These are phyloP conservation scores for Archilochus colubris DNA, from an alignment of 2,113 vertebrate genomes.

Conservation along the genomic window DNA sequence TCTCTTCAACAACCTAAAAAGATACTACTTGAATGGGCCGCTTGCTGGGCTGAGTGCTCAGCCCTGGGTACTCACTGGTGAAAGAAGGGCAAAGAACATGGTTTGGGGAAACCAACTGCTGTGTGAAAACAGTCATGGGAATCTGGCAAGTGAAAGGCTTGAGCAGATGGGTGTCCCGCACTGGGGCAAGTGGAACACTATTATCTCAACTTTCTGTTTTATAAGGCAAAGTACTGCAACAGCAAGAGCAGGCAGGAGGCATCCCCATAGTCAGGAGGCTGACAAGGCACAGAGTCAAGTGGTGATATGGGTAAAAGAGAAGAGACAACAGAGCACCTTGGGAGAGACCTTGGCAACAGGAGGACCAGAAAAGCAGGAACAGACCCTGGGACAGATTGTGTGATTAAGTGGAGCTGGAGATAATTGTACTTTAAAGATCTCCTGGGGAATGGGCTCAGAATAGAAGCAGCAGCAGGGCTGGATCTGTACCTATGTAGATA, in stretches of 20 bases:
- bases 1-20: not conserved
- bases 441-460: constrained; percentile 2
- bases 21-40: not conserved
- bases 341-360: not conserved
- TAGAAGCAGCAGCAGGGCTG: not conserved
- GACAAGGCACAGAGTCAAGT: not conserved
- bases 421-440: constrained; percentile 43
- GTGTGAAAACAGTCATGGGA: not conserved
- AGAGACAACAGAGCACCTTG: not conserved
- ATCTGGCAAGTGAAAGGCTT: not conserved
- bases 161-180: not conserved
- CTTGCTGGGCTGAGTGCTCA: not conserved
- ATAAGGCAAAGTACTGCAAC: not conserved
- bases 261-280: not conserved
- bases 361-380: not conserved
- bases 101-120: not conserved
- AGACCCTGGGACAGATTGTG: constrained; percentile 49
- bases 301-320: not conserved
- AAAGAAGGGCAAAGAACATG: not conserved
- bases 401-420: constrained; percentile 34
- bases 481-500: not conserved
- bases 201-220: not conserved
- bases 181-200: not conserved
- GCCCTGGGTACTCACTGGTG: not conserved
- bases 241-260: not conserved